Evolutionary conservation across 2,888 invertebrate species (phyloP).

Genomic region (Rapana venosa): DNA sequence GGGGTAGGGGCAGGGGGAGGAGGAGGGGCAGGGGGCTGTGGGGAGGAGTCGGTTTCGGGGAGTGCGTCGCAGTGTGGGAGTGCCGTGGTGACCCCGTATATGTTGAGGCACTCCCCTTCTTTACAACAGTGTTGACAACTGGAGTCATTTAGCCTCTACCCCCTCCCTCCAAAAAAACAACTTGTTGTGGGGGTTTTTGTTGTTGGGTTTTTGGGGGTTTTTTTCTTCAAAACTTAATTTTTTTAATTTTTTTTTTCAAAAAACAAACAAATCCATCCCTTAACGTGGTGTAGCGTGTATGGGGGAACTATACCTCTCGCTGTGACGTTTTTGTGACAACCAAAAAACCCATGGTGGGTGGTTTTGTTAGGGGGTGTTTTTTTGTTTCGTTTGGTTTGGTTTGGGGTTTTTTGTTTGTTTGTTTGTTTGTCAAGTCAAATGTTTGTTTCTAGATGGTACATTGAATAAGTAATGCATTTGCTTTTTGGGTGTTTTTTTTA

Average conservation of each 20-base stretch:
- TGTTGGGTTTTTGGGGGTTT: neutral
- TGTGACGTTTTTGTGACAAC: too few species aligned
- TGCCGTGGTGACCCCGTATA: neutral
- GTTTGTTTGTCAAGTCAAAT: too few species aligned
- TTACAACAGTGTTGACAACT: slow-evolving; percentile 9
- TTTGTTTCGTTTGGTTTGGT: too few species aligned
- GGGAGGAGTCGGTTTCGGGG: neutral
- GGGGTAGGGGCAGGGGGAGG: neutral
- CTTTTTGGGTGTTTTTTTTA: too few species aligned
- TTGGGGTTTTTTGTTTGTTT: too few species aligned
- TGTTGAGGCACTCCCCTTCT: slow-evolving; percentile 12
- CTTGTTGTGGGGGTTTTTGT: neutral
- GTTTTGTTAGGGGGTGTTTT: too few species aligned
- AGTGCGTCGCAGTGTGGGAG: neutral
- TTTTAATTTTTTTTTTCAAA: neutral
- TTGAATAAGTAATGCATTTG: too few species aligned
- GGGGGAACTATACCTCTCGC: too few species aligned
- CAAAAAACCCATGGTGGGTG: too few species aligned
- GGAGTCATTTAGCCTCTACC: neutral
- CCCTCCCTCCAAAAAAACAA: neutral
- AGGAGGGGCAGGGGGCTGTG: neutral
- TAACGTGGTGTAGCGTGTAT: too few species aligned
- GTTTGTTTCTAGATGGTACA: too few species aligned
- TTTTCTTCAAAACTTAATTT: neutral
- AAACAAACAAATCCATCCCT: too few species aligned